Conservation (phyloP, 2,888 invertebrate genomes). For the Bellardia bayeri region DNA sequence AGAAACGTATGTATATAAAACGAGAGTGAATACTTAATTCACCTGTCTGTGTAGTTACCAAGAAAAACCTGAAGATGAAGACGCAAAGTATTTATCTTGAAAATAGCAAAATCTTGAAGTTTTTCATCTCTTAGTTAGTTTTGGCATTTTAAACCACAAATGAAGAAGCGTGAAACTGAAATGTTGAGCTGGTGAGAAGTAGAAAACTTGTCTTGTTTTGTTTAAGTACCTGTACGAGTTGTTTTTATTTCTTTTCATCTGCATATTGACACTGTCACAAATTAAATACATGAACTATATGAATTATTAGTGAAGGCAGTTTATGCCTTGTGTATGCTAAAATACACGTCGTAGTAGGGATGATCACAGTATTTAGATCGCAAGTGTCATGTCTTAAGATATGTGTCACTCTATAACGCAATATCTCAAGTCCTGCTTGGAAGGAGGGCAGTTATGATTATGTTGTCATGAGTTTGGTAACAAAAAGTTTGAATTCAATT, state of each 20-base stretch:
- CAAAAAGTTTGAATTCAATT: too few relatives aligned
- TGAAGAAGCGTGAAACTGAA: constrained; percentile 27
- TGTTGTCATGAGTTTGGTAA: too few relatives aligned
- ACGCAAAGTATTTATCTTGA: constrained; percentile 40
- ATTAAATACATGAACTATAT: constrained; percentile 2
- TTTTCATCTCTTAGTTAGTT: constrained; percentile 5
- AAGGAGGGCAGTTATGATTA: too few relatives aligned
- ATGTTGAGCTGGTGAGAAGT: constrained; percentile 11
- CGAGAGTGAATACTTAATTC: constrained; percentile 46
- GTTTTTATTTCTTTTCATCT: constrained; percentile 19
- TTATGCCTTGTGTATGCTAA: constrained; percentile 7
- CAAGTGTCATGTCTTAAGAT: background rate
- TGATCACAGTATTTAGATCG: constrained; percentile 46
- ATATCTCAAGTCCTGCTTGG: background rate
- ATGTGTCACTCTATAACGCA: background rate
- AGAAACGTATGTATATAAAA: constrained; percentile 27
- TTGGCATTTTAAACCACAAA: constrained; percentile 2
- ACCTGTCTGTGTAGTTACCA: background rate
- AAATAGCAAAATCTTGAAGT: constrained; percentile 51
- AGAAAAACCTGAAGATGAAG: constrained; percentile 58
- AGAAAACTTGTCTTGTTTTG: constrained; percentile 59
- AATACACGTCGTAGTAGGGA: constrained; percentile 7
- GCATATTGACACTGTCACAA: constrained; percentile 31
- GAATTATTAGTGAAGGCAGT: constrained; percentile 24
- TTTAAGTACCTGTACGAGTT: constrained; percentile 28